Evolutionary conservation across 1,140 invertebrate genomes (phyloP).

Genomic region (Temnothorax nylanderi): DNA sequence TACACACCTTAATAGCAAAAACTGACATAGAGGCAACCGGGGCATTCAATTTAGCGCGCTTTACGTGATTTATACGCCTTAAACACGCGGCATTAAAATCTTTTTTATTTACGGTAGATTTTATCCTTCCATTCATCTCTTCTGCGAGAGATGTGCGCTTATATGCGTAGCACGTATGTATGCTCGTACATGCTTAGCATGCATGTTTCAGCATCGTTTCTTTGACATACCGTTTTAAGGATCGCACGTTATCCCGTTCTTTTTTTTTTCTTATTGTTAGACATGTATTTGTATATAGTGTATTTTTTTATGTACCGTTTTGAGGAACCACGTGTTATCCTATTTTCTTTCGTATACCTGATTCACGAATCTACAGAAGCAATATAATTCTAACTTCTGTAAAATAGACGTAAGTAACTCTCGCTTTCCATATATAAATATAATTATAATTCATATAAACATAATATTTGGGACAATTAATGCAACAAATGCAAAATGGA

Average conservation of each 20-base stretch:
- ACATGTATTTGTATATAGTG: background rate
- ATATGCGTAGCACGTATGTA: background rate
- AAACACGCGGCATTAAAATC: slow-evolving; percentile 12
- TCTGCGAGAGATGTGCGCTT: background rate
- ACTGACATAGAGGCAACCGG: slow-evolving; percentile 26
- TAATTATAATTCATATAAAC: background rate
- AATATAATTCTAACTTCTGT: background rate
- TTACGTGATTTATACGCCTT: slow-evolving; percentile 39
- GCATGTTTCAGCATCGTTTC: background rate
- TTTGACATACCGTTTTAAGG: background rate
- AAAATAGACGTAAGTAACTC: background rate
- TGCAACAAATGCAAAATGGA: background rate
- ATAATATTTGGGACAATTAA: background rate
- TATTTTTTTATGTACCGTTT: background rate
- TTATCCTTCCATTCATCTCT: slow-evolving; percentile 11
- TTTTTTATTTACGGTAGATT: background rate
- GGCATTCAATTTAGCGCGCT: slow-evolving; percentile 19
- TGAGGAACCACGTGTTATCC: background rate
- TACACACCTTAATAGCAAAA: slow-evolving; percentile 67
- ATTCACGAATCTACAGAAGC: background rate
- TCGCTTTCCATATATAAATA: background rate
- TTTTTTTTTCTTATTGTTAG: background rate
- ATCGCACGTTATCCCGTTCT: background rate
- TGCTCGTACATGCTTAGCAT: background rate
- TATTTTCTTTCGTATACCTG: background rate